These are phyloP conservation scores for Bombus picipes DNA, from an alignment of 1,140 invertebrate genomes.

Conservation along the genomic window DNA sequence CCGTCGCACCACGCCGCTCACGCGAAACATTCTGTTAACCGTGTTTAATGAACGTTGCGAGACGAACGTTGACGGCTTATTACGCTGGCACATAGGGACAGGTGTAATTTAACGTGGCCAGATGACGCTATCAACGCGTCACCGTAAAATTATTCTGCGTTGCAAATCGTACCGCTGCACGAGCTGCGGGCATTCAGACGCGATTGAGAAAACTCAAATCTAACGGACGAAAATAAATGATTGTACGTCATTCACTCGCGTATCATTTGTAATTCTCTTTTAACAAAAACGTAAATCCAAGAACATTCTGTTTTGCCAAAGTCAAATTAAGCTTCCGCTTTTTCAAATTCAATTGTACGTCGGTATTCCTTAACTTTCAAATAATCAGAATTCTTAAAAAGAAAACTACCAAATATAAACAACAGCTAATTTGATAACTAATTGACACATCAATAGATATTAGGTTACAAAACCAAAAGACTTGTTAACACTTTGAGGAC, in stretches of 20 bases:
- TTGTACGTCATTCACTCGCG: not conserved
- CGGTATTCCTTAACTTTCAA: not conserved
- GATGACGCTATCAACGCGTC: slow-evolving; percentile 4
- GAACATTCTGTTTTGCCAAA: not conserved
- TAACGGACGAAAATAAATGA: not conserved
- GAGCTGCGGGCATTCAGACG: not conserved
- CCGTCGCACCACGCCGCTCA: not conserved
- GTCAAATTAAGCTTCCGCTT: too few species aligned
- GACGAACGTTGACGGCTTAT: slow-evolving; percentile 35
- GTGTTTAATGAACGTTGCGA: slow-evolving; percentile 30
- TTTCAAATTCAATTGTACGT: too few species aligned
- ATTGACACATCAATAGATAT: not conserved
- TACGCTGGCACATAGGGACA: not conserved
- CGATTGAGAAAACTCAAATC: not conserved
- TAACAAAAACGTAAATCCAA: not conserved
- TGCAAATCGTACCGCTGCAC: not conserved
- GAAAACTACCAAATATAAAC: not conserved
- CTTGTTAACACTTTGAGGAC: too few species aligned
- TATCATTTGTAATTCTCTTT: not conserved
- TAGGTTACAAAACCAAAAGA: too few species aligned
- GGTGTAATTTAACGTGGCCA: slow-evolving; percentile 10
- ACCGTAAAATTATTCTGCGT: slow-evolving; percentile 22
- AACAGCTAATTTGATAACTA: not conserved
- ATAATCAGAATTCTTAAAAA: not conserved
- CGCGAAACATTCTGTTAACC: slow-evolving; percentile 20